These are phyloP conservation scores for Drosophila biarmipes DNA, from an alignment of 1,140 invertebrate genomes.

Conservation along the genomic window DNA sequence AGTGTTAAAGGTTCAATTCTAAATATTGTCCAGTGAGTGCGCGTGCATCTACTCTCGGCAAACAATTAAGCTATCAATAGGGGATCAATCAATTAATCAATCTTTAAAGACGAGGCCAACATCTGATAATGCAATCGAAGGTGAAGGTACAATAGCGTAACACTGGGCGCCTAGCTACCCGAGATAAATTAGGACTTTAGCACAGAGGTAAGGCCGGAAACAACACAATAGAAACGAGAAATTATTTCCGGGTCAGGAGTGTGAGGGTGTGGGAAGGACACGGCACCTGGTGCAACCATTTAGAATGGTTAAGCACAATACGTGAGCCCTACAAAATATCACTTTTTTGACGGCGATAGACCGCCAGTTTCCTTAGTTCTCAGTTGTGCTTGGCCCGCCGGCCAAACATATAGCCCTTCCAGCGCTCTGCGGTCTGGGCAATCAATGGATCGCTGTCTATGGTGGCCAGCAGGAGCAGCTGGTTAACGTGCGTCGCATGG, in stretches of 20 bases:
- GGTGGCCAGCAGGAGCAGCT: conserved; percentile 94
- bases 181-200: conserved; percentile 30
- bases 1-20: conserved; percentile 32
- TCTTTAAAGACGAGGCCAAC: conserved; percentile 23
- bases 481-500: conserved; percentile 99
- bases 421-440: conserved; percentile 93
- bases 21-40: conserved; percentile 68
- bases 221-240: conserved; percentile 11
- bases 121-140: conserved; percentile 56
- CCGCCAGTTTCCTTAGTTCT: conserved; percentile 68
- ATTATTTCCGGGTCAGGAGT: conserved; percentile 9
- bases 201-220: conserved; percentile 29
- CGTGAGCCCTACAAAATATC: conserved; percentile 52
- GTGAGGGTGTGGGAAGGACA: conserved; percentile 11
- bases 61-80: conserved; percentile 55
- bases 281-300: conserved; percentile 57
- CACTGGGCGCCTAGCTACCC: conserved; percentile 18
- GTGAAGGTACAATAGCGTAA: conserved; percentile 65
- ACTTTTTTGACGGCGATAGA: conserved; percentile 46
- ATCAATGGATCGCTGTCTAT: conserved; percentile 95
- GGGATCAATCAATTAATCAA: conserved; percentile 54
- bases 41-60: conserved; percentile 58
- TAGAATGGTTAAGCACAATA: conserved; percentile 52
- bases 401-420: conserved; percentile 98
- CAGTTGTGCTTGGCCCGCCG: conserved; percentile 94